A percentile compares a stretch with the other conserved stretches of the same genome.
phyloP scores from a whole-genome alignment of 2,113 vertebrate genomes.

The Carollia perspicillata region DNA sequence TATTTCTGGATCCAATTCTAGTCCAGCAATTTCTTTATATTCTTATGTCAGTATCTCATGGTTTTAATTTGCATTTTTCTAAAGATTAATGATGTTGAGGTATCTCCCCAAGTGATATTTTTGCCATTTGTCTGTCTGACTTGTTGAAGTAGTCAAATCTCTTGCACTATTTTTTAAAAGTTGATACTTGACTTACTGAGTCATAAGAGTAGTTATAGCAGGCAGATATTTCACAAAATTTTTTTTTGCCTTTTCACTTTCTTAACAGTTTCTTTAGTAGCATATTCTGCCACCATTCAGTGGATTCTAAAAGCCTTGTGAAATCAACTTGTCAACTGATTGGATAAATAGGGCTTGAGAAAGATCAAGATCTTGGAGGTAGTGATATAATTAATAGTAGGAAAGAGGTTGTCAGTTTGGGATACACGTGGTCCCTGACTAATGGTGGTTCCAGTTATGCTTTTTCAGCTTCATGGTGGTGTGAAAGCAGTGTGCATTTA shows the following conservation, averaged over 20 bases:
- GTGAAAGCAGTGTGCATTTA: not conserved
- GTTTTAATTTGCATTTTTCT: not conserved
- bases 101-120: not conserved
- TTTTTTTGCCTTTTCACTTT: not conserved
- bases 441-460: not conserved
- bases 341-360: not conserved
- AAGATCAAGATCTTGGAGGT: not conserved
- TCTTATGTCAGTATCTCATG: not conserved
- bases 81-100: not conserved
- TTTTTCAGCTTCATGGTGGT: not conserved
- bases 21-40: not conserved
- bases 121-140: not conserved
- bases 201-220: not conserved
- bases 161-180: not conserved
- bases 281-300: not conserved
- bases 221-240: not conserved
- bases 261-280: not conserved
- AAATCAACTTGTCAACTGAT: not conserved
- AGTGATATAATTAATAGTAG: not conserved
- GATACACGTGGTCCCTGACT: not conserved
- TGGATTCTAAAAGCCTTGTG: not conserved
- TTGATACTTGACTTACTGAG: not conserved
- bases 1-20: not conserved
- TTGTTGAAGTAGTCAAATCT: not conserved
- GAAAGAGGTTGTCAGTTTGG: not conserved